phyloP scores from a whole-genome alignment of 2,113 vertebrate genomes.

The Cairina moschata region DNA sequence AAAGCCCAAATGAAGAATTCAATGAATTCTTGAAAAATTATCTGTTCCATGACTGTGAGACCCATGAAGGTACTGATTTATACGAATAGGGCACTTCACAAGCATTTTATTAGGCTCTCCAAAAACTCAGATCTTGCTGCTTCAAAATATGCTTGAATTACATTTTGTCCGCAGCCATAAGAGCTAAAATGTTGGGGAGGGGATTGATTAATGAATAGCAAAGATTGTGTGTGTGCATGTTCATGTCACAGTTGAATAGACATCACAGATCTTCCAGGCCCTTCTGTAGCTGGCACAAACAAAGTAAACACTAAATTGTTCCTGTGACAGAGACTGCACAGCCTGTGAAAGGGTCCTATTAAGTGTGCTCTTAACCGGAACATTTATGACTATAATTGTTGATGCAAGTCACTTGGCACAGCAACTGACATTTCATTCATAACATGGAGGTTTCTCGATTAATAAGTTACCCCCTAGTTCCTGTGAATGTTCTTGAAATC shows the following conservation, averaged over 20 bases:
- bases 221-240: constrained; percentile 20
- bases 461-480: constrained; percentile 32
- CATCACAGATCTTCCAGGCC: constrained; percentile 20
- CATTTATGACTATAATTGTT: constrained; percentile 1
- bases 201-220: neutral
- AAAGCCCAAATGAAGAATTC: neutral
- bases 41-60: neutral
- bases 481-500: constrained; percentile 47
- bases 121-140: neutral
- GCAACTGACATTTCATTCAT: constrained; percentile 30
- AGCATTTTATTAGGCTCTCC: neutral
- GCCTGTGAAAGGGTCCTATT: constrained; percentile 2
- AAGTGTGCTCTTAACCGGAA: constrained; percentile 46
- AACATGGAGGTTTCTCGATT: neutral
- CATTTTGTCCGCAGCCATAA: neutral
- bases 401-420: constrained; percentile 36
- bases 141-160: neutral
- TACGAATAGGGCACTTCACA: neutral
- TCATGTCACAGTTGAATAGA: neutral
- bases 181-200: neutral
- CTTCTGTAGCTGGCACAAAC: constrained; percentile 12
- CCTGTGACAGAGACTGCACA: neutral
- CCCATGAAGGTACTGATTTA: neutral
- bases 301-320: constrained; percentile 26
- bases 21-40: neutral